Evolutionary conservation across 1,140 invertebrate genomes (phyloP).

Genomic region (Mizuhopecten yessoensis): DNA sequence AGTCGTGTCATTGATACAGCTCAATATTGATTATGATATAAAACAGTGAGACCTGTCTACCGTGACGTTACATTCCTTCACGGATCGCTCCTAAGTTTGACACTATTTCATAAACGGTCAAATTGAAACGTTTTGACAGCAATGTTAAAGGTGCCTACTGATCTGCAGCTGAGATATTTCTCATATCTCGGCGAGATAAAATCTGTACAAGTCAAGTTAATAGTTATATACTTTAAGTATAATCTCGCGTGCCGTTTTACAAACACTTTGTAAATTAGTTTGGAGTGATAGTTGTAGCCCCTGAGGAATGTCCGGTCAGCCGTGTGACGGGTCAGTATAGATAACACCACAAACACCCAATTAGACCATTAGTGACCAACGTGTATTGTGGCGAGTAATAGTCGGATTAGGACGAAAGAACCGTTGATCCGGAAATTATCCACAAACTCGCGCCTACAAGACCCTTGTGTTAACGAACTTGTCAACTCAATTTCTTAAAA

Average conservation of each 20-base stretch:
- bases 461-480: too few relatives aligned
- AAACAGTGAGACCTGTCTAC: background rate
- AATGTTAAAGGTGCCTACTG: background rate
- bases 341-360: background rate
- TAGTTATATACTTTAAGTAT: background rate
- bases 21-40: background rate
- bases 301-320: background rate
- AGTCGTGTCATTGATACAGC: background rate
- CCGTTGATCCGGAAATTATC: background rate
- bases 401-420: background rate
- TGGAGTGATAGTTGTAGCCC: background rate
- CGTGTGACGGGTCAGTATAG: background rate
- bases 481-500: too few relatives aligned
- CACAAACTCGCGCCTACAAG: background rate
- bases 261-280: background rate
- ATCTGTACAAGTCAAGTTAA: background rate
- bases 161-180: background rate
- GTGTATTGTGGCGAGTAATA: background rate
- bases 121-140: background rate
- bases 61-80: background rate
- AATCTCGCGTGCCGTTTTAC: background rate
- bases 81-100: background rate
- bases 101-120: slow-evolving; percentile 19
- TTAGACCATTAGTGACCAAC: background rate
- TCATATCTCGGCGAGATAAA: background rate